Base-by-base conservation (phyloP, 2,113 vertebrate genomes). In the Catharus bicknelli region DNA sequence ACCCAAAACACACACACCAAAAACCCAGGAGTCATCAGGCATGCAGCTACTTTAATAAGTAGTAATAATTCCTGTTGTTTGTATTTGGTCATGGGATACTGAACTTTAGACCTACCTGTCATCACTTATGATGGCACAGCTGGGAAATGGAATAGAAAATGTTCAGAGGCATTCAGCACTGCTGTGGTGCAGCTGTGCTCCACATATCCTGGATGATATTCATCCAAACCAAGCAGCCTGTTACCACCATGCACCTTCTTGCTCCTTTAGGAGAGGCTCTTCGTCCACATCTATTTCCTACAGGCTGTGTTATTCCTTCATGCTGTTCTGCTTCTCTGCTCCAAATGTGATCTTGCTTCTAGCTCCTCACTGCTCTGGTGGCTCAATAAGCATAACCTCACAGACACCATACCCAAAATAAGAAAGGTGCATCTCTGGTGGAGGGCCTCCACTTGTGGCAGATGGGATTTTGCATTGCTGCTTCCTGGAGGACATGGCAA, bases 21-120 rank as follows among this genome's bases (percentile, higher is more conserved):
- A 89, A 86, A n/a, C 15, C 61, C 64, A 63, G n/a, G 25, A 86
- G 22, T 16, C 15, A 72, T 67, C 64, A 93, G 53, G 16, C 3
- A 1, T 36, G 30, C 59, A 67, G 55, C n/a, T 81, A 43, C 15
- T n/a, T 59, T 40, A 76, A 25, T 53, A 75, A 80, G 26, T 17
- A 51, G 32, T 26, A 91, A 45, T 40, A 54, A 75, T 59, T 81
- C 18, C 48, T 70, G 22, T 48, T 54, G 59, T 62, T 62, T 81
- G 47, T 66, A 36, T 78, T 25, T 88, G 40, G 34, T 50, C 47
- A 27, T 0, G 4, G 61, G 38, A 40, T 67, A 38, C 66, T 27
- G 30, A 93, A 62, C 82, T 69, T 70, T 57, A 62, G 85, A 67
- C 63, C 55, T 77, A 3, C 47, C 47, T 83, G 78, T 85, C 87